Conservation (phyloP, 2,113 vertebrate genomes). For the Malurus elegans region DNA sequence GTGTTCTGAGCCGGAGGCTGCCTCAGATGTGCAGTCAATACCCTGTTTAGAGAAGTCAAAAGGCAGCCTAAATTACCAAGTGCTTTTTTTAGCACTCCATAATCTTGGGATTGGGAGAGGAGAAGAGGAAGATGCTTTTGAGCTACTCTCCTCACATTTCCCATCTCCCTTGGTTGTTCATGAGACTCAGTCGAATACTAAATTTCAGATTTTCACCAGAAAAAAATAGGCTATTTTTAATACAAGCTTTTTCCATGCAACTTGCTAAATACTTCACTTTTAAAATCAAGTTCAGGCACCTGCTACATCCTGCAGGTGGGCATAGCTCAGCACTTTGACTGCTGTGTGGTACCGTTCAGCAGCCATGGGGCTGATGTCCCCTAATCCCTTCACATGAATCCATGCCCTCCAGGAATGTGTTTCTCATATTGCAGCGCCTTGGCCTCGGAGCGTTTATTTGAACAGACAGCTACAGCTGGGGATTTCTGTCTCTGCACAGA, state of each 20-base stretch:
- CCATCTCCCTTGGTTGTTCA: not conserved
- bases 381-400: not conserved
- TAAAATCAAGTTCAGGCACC: not conserved
- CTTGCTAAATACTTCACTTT: not conserved
- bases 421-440: conserved; percentile 13
- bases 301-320: not conserved
- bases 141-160: not conserved
- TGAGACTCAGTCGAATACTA: not conserved
- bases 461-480: conserved; percentile 41
- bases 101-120: not conserved
- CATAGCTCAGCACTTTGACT: not conserved
- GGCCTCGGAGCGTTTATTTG: not conserved
- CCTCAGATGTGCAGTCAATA: not conserved
- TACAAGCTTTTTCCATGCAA: not conserved
- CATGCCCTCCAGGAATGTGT: not conserved
- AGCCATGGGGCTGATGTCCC: not conserved
- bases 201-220: not conserved
- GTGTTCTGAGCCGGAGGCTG: not conserved
- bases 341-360: rapidly evolving
- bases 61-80: not conserved
- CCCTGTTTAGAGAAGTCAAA: not conserved
- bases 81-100: not conserved
- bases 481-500: not conserved
- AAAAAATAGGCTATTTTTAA: not conserved
- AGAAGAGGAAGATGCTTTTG: not conserved